Evolutionary conservation across 2,113 vertebrate genomes (phyloP).

Genomic region (Macrotis lagotis): DNA sequence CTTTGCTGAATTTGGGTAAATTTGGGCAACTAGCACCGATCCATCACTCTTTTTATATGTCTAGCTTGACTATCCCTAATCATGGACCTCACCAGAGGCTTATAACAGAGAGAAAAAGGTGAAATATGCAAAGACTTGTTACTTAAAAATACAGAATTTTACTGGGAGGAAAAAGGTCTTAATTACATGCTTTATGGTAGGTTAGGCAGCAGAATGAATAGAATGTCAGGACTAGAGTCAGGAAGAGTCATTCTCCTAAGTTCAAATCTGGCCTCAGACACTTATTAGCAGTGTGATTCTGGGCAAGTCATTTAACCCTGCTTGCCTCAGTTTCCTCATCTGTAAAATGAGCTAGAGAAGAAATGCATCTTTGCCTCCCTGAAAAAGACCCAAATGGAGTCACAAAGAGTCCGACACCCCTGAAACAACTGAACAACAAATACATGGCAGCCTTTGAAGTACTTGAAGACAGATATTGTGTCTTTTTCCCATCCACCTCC

Average conservation of each 20-base stretch:
- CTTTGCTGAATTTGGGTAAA: too few relatives aligned
- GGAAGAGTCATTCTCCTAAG: neutral
- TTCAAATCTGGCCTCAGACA: neutral
- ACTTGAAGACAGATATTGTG: neutral
- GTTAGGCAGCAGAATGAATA: neutral
- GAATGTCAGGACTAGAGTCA: neutral
- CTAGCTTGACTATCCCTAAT: neutral
- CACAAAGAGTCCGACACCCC: neutral
- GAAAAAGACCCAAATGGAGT: neutral
- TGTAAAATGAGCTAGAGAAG: neutral
- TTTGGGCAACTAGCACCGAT: neutral
- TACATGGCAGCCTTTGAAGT: neutral
- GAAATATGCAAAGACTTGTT: neutral
- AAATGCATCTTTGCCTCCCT: neutral
- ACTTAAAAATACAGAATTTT: neutral
- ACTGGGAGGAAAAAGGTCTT: neutral
- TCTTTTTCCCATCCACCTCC: neutral
- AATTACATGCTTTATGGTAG: neutral
- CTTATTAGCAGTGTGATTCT: neutral
- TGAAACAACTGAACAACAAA: neutral
- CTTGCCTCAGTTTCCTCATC: neutral
- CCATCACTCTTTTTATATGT: neutral
- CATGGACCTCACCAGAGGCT: neutral
- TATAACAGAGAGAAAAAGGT: neutral
- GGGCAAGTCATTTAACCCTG: neutral